These are phyloP conservation scores for Cacoxenus indagator DNA, from an alignment of 2,888 invertebrate species.

Conservation along the genomic window DNA sequence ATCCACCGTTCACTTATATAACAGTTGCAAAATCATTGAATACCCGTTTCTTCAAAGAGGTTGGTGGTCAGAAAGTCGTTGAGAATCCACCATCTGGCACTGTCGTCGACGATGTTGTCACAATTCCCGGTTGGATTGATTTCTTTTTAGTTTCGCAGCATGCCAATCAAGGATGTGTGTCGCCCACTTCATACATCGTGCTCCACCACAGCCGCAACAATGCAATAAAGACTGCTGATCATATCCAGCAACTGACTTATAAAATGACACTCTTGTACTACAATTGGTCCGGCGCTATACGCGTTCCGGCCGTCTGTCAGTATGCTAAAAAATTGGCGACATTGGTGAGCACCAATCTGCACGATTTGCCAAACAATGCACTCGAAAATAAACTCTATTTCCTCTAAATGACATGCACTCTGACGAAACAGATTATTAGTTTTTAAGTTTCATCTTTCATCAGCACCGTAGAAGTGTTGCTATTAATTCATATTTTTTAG, in stretches of 20 bases:
- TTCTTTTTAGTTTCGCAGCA: conserved; percentile 91
- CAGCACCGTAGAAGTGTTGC: too few relatives aligned
- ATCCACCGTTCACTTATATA: conserved; percentile 79
- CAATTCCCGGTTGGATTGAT: conserved; percentile 86
- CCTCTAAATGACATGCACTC: conserved; percentile 74
- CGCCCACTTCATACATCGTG: conserved; percentile 92
- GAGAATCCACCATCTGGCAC: conserved; percentile 85
- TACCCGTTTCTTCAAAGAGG: conserved; percentile 77
- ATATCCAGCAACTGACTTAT: conserved; percentile 86
- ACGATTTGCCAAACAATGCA: conserved; percentile 77
- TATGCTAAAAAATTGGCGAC: conserved; percentile 96
- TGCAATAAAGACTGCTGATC: conserved; percentile 79
- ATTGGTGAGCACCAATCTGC: conserved; percentile 85
- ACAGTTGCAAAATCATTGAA: conserved; percentile 93
- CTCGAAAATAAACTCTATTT: conserved; percentile 80
- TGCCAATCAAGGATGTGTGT: conserved; percentile 89
- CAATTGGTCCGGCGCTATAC: conserved; percentile 88
- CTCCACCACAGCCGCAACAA: too few relatives aligned
- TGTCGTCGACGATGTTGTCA: conserved; percentile 87
- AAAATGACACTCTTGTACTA: conserved; percentile 92
- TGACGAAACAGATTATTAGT: not conserved
- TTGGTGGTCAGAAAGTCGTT: conserved; percentile 67
- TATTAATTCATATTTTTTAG: too few relatives aligned
- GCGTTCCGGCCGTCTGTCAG: conserved; percentile 94
- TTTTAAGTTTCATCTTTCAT: not conserved